Conservation (phyloP, 92 coral and sea anemone genomes). For the Porites rus region DNA sequence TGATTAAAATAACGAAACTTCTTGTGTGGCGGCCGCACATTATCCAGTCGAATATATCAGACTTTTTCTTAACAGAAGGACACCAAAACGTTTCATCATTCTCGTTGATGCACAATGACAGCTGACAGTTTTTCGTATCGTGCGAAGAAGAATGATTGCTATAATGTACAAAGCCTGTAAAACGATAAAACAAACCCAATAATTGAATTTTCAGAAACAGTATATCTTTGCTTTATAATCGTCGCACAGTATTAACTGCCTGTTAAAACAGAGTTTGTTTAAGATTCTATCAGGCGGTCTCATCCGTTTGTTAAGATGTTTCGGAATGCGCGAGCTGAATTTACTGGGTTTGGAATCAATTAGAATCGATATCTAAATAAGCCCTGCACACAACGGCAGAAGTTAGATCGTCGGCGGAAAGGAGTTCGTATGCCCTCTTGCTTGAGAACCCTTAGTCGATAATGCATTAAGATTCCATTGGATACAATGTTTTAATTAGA, state of each 20-base stretch:
- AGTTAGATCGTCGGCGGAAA: background rate
- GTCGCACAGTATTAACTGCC: background rate
- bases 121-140: background rate
- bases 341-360: background rate
- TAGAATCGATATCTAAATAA: background rate
- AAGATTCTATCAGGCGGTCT: constrained; percentile 1
- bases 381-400: background rate
- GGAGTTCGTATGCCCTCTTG: background rate
- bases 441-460: background rate
- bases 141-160: background rate
- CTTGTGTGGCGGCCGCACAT: background rate
- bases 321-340: background rate
- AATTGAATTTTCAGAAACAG: background rate
- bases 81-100: background rate
- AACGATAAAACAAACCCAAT: background rate
- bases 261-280: constrained; percentile 14
- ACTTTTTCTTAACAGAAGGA: too few relatives aligned
- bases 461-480: constrained; percentile 13
- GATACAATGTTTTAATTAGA: background rate
- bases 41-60: background rate
- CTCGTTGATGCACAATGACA: background rate
- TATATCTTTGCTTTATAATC: background rate
- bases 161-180: background rate
- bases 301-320: background rate
- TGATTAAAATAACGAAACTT: background rate